Evolutionary conservation across 2,888 invertebrate species (phyloP).

Genomic region (Muschampia plurimacula): DNA sequence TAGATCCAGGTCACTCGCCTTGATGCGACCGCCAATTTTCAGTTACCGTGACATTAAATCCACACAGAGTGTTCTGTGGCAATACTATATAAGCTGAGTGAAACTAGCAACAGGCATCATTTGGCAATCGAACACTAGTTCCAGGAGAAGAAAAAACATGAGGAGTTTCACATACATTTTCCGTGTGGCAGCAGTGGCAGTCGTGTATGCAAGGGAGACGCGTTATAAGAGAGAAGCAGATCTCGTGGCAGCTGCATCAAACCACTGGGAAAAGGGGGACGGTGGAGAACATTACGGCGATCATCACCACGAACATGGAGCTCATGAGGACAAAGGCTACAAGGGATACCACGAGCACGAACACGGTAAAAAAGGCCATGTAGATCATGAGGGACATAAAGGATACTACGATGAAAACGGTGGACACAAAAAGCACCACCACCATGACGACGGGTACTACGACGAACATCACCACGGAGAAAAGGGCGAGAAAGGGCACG

Average conservation of each 20-base stretch:
- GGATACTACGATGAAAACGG: conserved; percentile 86
- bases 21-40: conserved; percentile 68
- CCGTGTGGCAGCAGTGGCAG: conserved; percentile 73
- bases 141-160: conserved; percentile 68
- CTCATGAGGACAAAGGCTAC: conserved; percentile 89
- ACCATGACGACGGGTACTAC: conserved; percentile 88
- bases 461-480: conserved; percentile 87
- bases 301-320: conserved; percentile 87
- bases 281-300: conserved; percentile 87
- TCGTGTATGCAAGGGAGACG: conserved; percentile 78
- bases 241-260: conserved; percentile 79
- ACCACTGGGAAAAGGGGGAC: conserved; percentile 83
- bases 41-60: conserved; percentile 80
- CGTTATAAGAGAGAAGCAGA: conserved; percentile 77
- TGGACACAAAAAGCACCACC: conserved; percentile 87
- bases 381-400: conserved; percentile 87
- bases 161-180: conserved; percentile 64
- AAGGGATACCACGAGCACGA: conserved; percentile 88
- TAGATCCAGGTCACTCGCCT: conserved; percentile 70
- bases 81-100: conserved; percentile 81
- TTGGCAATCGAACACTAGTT: conserved; percentile 74
- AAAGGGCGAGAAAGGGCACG: conserved; percentile 87
- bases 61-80: conserved; percentile 67
- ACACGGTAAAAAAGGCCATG: conserved; percentile 89
- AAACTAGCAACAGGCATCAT: conserved; percentile 77